phyloP scores from a whole-genome alignment of 2,797 vertebrate species.

The Podargus strigoides region DNA sequence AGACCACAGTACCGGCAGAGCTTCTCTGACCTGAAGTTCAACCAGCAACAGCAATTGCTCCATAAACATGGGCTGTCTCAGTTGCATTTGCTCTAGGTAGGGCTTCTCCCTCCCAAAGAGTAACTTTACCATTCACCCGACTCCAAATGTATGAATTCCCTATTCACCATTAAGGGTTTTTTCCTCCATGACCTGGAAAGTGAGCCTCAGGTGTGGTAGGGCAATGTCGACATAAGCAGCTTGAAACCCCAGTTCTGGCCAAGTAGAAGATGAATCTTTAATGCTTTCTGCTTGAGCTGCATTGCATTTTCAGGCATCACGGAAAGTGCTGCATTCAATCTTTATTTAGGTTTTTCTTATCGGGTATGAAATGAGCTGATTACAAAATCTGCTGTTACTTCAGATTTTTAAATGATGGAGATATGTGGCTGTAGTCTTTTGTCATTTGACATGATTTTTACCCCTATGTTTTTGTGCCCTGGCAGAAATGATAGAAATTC shows the following conservation, averaged over 20 bases:
- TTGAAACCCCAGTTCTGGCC: neutral
- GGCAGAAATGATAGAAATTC: conserved; percentile 6
- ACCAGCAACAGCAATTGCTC: neutral
- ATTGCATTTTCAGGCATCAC: conserved; percentile 55
- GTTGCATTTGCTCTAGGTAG: neutral
- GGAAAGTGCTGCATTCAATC: conserved; percentile 56
- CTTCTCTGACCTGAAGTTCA: neutral
- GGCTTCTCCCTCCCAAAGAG: neutral
- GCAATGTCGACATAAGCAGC: neutral
- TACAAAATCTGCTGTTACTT: conserved; percentile 62
- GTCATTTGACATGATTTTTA: conserved; percentile 49
- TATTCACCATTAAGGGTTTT: neutral
- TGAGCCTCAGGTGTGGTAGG: neutral
- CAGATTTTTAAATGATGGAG: conserved; percentile 59
- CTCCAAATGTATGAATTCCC: neutral
- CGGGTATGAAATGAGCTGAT: conserved; percentile 66
- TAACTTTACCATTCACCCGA: neutral
- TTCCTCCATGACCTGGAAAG: neutral
- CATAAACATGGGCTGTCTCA: neutral
- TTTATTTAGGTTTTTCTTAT: conserved; percentile 68
- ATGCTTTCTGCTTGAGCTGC: conserved; percentile 45
- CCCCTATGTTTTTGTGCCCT: neutral
- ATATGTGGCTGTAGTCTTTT: conserved; percentile 58
- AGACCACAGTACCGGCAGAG: neutral
- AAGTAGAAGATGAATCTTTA: conserved; percentile 27